A percentile compares a stretch with the other conserved stretches of the same genome.
These are phyloP conservation scores for Drosophila tripunctata DNA, from an alignment of 2,888 invertebrate species.

Conservation along the genomic window DNA sequence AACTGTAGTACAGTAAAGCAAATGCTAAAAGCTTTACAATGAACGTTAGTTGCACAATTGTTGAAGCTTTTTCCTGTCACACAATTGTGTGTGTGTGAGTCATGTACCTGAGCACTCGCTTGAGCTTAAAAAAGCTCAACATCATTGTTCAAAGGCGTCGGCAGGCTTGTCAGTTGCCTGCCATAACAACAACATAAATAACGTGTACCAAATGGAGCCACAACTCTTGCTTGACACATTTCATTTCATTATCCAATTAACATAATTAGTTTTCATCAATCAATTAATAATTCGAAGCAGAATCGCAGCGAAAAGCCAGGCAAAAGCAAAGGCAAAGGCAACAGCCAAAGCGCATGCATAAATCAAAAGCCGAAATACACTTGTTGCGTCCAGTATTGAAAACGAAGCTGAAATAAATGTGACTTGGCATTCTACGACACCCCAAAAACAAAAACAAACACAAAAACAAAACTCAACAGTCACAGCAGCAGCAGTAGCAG, in stretches of 20 bases:
- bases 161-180: conserved; percentile 28
- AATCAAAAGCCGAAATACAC: conserved; percentile 75
- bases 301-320: conserved; percentile 28
- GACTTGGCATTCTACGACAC: conserved; percentile 66
- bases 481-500: conserved; percentile 22
- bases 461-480: no score
- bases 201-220: conserved; percentile 42
- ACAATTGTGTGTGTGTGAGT: conserved; percentile 27
- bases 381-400: conserved; percentile 74
- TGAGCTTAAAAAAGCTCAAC: conserved; percentile 15
- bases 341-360: conserved; percentile 64
- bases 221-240: conserved; percentile 62
- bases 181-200: conserved; percentile 32
- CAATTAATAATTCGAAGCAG: conserved; percentile 71
- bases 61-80: conserved; percentile 57
- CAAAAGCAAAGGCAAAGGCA: no score
- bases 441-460: conserved; percentile 41
- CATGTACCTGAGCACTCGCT: conserved; percentile 26
- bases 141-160: conserved; percentile 29
- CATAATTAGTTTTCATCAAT: conserved; percentile 79
- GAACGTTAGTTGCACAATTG: conserved; percentile 36
- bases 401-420: conserved; percentile 67
- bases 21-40: conserved; percentile 12
- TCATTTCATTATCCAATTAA: conserved; percentile 77
- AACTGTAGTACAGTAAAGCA: background rate